A percentile compares a stretch with the other conserved stretches of the same genome.
Conservation (phyloP, 2,888 invertebrate genomes). For the Himalopsyche kuldschensis region DNA sequence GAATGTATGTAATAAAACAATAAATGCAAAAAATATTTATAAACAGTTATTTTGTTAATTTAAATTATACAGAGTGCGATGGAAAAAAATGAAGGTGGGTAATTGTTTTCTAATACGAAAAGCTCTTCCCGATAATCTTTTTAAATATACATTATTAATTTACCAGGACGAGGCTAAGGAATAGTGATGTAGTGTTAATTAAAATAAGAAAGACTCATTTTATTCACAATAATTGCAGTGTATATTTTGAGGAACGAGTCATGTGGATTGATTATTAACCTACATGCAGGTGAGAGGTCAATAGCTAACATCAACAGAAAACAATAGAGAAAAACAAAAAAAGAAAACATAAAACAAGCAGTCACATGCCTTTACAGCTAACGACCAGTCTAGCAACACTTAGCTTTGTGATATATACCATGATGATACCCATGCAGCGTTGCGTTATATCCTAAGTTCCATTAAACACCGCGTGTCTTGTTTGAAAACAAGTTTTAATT, state of each 20-base stretch:
- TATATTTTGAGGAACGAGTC: neutral
- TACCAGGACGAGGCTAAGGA: no score
- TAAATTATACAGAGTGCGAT: no score
- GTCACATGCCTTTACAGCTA: neutral
- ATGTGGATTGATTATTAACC: neutral
- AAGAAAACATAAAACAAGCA: neutral
- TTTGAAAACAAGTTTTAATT: neutral
- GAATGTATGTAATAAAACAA: no score
- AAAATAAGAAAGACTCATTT: neutral
- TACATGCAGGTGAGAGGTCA: neutral
- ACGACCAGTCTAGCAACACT: neutral
- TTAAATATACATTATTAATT: no score
- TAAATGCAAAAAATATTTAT: no score
- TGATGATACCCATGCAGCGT: neutral
- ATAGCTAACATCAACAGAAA: neutral
- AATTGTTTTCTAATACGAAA: no score
- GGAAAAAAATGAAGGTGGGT: no score
- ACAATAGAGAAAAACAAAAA: neutral
- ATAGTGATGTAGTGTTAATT: neutral
- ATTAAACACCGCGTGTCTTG: neutral
- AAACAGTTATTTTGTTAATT: no score
- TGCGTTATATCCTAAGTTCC: neutral
- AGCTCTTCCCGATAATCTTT: no score
- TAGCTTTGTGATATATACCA: neutral
- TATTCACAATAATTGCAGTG: neutral